Evolutionary conservation across 2,113 vertebrate genomes (phyloP), one percentile per base, ranked within the genome.

Genomic region (Gopherus flavomarginatus): DNA sequence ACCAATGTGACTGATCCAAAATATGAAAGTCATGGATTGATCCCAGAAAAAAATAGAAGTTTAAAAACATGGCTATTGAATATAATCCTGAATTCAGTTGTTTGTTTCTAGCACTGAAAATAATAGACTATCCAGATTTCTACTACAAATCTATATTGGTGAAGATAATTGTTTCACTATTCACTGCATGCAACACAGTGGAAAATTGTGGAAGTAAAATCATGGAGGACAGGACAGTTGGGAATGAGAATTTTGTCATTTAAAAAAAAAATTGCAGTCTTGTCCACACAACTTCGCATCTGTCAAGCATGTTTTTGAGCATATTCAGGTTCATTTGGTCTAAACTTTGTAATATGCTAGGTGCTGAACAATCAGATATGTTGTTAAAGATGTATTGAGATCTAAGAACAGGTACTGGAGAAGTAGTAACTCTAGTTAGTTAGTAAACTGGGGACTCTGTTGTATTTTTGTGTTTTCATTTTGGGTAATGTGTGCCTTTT

Each of bases 141-240:
- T 38, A n/a, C 21, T 38, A 38, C 29, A 69, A 4, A 85, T 35
- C 49, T 11, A 47, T 87, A 53, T 88, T 78, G 44, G 38, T 86
- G 85, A 62, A 91, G 72, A 92, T 81, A 21, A n/a, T 80, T 85
- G 80, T 86, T 88, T 83, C 50, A 19, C 94, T 82, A 13, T 59
- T 95, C 65, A 83, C 54, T 92, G 89, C 81, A 82, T 81, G 85
- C 92, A 91, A 90, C 72, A 31, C 13, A 22, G 87, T 50, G 87
- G 86, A 52, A 91, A 97, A 93, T 50, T 12, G 24, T 57, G 42
- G 86, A 84, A 91, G 94, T 95, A 69, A 95, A 97, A 92, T 75
- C 90, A 72, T 75, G 22, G 53, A 21, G 53, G 53, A 54, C 53
- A 22, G 19, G 84, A 75, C 87, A 19, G 90, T 21, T 92, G 72